A percentile compares a stretch with the other conserved stretches of the same genome.
These are phyloP conservation scores for Mustela lutreola DNA, from an alignment of 2,113 vertebrate species.

Conservation along the genomic window DNA sequence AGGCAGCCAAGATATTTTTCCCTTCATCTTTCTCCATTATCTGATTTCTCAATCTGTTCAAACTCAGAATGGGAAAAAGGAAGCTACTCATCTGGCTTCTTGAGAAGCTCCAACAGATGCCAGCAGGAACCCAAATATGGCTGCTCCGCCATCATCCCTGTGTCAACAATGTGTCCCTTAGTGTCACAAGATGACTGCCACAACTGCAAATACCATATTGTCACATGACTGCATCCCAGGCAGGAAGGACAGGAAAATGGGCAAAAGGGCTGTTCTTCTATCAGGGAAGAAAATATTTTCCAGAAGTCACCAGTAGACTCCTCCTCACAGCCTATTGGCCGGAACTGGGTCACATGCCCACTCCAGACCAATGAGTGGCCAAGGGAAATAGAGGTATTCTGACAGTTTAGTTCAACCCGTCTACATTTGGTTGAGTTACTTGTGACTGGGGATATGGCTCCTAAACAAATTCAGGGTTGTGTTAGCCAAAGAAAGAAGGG, in stretches of 20 bases:
- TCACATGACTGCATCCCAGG: background rate
- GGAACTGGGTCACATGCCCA: background rate
- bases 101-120: background rate
- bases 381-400: background rate
- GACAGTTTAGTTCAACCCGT: background rate
- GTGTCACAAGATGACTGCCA: background rate
- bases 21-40: background rate
- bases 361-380: background rate
- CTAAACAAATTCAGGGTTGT: background rate
- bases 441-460: background rate
- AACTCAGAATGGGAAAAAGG: background rate
- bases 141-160: background rate
- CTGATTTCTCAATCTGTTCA: background rate
- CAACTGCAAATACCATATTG: background rate
- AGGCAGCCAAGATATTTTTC: background rate
- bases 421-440: background rate
- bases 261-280: background rate
- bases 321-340: background rate
- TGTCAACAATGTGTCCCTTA: background rate
- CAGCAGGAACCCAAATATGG: background rate
- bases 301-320: background rate
- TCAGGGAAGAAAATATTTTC: background rate
- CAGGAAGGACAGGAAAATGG: background rate
- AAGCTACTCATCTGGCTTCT: background rate
- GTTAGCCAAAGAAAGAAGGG: background rate